Conservation (phyloP, 2,113 vertebrate species). For the Parus major region DNA sequence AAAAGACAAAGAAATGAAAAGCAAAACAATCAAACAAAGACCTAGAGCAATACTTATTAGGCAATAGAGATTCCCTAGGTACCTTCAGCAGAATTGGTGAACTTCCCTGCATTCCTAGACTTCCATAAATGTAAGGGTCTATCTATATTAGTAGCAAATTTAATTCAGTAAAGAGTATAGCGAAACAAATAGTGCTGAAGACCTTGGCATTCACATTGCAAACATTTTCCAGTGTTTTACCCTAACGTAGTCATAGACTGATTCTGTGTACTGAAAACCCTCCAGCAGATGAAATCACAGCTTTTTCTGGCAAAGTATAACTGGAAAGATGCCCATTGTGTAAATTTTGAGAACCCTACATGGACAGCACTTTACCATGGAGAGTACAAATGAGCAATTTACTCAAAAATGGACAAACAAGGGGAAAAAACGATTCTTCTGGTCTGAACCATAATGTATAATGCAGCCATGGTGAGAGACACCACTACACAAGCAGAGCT, state of each 20-base stretch:
- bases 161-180: neutral
- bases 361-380: neutral
- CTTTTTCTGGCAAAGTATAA: neutral
- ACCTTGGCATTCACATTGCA: neutral
- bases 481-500: neutral
- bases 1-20: neutral
- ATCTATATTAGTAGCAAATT: neutral
- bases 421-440: fast-evolving
- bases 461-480: neutral
- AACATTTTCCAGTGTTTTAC: neutral
- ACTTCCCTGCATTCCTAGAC: neutral
- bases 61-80: neutral
- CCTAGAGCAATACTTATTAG: neutral
- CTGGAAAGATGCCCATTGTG: neutral
- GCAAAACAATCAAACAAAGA: neutral
- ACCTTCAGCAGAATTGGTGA: neutral
- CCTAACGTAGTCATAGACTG: neutral
- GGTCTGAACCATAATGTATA: neutral
- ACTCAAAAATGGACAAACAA: neutral
- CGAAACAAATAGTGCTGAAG: neutral
- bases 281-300: neutral
- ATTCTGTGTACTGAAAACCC: neutral
- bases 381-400: neutral
- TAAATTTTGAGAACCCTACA: neutral
- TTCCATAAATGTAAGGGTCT: neutral